Percentiles rank a stretch among this genome's conserved stretches.
phyloP scores from a whole-genome alignment of 2,113 vertebrate species.

The Siniperca knerii region DNA sequence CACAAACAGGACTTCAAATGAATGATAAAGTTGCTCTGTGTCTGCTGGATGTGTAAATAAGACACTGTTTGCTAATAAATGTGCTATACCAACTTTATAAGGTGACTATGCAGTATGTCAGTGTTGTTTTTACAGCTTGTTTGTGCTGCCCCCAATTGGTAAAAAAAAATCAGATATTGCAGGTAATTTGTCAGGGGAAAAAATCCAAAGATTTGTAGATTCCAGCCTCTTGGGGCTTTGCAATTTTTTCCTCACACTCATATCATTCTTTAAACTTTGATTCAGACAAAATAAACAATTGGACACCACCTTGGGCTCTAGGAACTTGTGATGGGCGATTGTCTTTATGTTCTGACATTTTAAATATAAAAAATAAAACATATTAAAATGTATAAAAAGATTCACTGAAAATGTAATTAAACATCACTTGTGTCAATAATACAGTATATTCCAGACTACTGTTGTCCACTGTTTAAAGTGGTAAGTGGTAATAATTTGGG shows the following conservation, averaged over 20 bases:
- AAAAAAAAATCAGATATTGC: not conserved
- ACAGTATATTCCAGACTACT: not conserved
- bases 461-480: not conserved
- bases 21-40: not conserved
- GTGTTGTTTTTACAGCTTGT: conserved; percentile 1
- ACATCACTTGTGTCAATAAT: not conserved
- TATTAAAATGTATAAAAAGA: not conserved
- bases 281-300: not conserved
- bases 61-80: too few species aligned
- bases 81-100: not conserved
- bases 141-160: conserved; percentile 6
- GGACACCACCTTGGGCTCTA: not conserved
- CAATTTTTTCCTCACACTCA: not conserved
- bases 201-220: not conserved
- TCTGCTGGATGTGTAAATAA: too few species aligned
- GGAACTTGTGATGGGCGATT: not conserved
- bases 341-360: not conserved
- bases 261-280: not conserved
- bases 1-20: not conserved
- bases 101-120: not conserved
- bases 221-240: not conserved
- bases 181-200: not conserved
- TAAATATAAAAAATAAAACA: not conserved
- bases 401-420: not conserved
- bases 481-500: not conserved